Evolutionary conservation across 2,113 vertebrate species (phyloP).

Genomic region (Miniopterus natalensis): DNA sequence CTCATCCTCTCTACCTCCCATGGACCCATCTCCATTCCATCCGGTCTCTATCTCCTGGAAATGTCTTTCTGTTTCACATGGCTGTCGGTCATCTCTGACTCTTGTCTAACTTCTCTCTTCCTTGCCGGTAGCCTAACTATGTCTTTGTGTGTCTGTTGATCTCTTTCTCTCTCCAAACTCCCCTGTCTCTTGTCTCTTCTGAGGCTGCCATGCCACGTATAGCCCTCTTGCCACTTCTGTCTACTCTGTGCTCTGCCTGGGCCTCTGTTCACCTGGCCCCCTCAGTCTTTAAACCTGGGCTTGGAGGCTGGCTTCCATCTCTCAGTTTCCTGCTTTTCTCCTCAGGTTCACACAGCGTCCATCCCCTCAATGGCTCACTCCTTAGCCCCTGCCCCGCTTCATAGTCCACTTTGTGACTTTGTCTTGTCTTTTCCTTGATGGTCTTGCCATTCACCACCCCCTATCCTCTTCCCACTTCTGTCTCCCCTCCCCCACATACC

Average conservation of each 20-base stretch:
- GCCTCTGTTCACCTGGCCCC: background rate
- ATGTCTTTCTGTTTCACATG: background rate
- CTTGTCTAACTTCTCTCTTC: conserved; percentile 62
- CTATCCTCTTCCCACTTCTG: background rate
- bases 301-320: background rate
- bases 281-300: background rate
- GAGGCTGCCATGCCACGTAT: background rate
- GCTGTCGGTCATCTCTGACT: conserved; percentile 21
- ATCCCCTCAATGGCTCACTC: background rate
- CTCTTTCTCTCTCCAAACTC: background rate
- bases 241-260: background rate
- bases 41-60: background rate
- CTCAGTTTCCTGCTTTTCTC: background rate
- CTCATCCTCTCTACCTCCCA: background rate
- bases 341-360: background rate
- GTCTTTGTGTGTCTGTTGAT: background rate
- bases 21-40: background rate
- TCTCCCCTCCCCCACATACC: accelerated
- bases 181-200: background rate
- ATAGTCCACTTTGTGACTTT: background rate
- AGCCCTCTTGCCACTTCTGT: background rate
- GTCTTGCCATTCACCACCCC: background rate
- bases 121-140: background rate
- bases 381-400: accelerated
- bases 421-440: background rate